A percentile compares a stretch with the other conserved stretches of the same genome.
Evolutionary conservation across 2,113 vertebrate genomes (phyloP).

Genomic region (Lophura nycthemera): DNA sequence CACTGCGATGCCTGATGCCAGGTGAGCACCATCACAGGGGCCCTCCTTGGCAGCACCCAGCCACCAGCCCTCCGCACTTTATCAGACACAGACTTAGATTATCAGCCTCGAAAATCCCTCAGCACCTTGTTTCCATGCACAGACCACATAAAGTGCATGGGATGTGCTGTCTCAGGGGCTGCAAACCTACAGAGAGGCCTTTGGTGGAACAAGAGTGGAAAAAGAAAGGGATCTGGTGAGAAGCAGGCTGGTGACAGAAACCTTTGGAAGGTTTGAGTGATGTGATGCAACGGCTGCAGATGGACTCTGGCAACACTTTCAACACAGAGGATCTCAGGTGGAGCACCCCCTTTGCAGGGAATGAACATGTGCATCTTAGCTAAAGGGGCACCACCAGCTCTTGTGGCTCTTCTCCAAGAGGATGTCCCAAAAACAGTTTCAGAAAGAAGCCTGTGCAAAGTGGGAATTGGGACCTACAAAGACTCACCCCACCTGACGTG

Average conservation of each 20-base stretch:
- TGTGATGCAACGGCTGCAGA: background rate
- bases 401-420: background rate
- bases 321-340: background rate
- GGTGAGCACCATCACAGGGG: rapidly evolving
- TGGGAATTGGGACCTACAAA: background rate
- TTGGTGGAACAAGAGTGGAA: background rate
- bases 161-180: background rate
- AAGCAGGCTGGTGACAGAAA: background rate
- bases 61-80: background rate
- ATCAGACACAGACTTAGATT: background rate
- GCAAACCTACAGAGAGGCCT: background rate
- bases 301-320: background rate
- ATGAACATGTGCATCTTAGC: background rate
- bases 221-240: background rate
- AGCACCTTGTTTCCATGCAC: background rate
- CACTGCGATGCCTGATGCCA: background rate
- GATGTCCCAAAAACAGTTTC: background rate
- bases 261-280: background rate
- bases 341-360: background rate
- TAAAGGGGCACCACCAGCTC: background rate
- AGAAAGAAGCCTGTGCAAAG: background rate
- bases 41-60: background rate
- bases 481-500: rapidly evolving
- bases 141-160: background rate
- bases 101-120: background rate